Evolutionary conservation across 2,797 vertebrate genomes (phyloP).

Genomic region (Morus bassanus): DNA sequence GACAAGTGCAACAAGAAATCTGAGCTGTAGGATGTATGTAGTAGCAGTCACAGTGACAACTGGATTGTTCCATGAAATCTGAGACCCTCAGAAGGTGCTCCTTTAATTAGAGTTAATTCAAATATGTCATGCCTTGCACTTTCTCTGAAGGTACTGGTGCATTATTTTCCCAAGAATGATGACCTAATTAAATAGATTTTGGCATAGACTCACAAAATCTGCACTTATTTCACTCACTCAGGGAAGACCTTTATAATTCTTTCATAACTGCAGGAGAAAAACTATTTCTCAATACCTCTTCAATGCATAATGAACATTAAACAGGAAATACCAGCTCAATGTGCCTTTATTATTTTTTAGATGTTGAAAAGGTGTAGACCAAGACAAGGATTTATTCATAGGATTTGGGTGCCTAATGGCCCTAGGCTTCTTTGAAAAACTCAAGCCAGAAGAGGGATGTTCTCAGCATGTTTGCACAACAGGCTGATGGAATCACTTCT

Average conservation of each 20-base stretch:
- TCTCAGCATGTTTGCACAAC: conserved; percentile 31
- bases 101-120: conserved; percentile 70
- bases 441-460: background rate
- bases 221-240: conserved; percentile 38
- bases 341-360: conserved; percentile 19
- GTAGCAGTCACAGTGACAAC: background rate
- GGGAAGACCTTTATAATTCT: conserved; percentile 44
- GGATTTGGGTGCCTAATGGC: background rate
- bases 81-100: conserved; percentile 32
- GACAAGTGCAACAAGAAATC: background rate
- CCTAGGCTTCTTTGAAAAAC: conserved; percentile 19
- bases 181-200: conserved; percentile 70
- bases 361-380: conserved; percentile 36
- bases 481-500: background rate
- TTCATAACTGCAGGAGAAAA: conserved; percentile 45
- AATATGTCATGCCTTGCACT: conserved; percentile 38
- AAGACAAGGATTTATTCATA: conserved; percentile 9
- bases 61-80: conserved; percentile 37
- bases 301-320: conserved; percentile 29
- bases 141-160: conserved; percentile 53
- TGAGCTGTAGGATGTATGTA: background rate
- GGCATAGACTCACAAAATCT: conserved; percentile 47
- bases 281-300: conserved; percentile 43
- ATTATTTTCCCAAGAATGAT: conserved; percentile 68
- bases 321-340: conserved; percentile 48